Evolutionary conservation across 2,888 invertebrate genomes (phyloP), one percentile per base, ranked within the genome.

Genomic region (Drosophila lacicola): DNA sequence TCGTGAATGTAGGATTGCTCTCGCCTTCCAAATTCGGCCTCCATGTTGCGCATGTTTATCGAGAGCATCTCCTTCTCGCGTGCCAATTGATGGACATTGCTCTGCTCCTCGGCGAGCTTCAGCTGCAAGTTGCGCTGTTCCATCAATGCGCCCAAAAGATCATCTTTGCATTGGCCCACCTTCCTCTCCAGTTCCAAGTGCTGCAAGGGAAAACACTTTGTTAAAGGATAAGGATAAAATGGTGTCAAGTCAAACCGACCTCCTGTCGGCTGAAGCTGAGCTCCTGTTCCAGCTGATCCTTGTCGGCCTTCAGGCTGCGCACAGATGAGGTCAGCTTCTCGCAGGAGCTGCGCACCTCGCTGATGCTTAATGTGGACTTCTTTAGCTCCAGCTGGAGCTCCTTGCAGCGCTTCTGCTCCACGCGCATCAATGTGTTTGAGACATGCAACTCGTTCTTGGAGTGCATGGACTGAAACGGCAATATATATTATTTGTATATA

Each of bases 401-500:
- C 13, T 81, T 83, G 37, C 90, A 91, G 14, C 89, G 90, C 25
- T 84, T 90, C 54, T 91, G 86, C 55, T 92, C 91, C 19, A 90
- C 83, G 13, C 89, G 88, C 56, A 90, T 82, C 11, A 91, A 46
- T 0, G 90, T 86, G n/a, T 85, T 80, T 3, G 82, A 81, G 0
- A 91, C 90, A 33, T 90, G 89, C 14, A 91, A 61, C 62, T 91
- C 87, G 44, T 86, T 91, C 49, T 89, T 83, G 0, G 70, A 50
- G 17, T 88, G 77, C 11, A 89, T 80, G 0, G 71, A 73, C 92
- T 92, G 34, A 17, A 74, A 34, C 19, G 37, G 17, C 3, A 17
- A 1, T 44, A 2, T 6, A 25, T 25, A 25, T 3, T 6, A 11
- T n/a, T n/a, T n/a, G n/a, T 0, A 37, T 8, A 33, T 13, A 10